Conservation (phyloP, 2,888 invertebrate species). For the Deroplatys truncata region DNA sequence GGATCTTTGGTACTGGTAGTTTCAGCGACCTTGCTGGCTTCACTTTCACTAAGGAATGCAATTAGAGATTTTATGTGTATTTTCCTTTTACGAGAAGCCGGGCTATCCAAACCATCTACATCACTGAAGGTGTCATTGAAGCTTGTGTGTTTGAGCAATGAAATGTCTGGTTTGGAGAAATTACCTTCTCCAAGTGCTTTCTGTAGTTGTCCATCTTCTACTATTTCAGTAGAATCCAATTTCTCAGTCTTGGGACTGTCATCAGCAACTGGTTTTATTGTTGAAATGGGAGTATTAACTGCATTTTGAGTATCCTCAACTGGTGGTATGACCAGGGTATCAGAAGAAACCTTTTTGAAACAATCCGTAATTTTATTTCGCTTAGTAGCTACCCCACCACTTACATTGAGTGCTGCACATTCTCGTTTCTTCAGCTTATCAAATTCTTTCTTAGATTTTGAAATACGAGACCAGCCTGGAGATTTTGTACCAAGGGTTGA, state of each 20-base stretch:
- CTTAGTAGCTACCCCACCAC: background rate
- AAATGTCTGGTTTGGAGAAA: background rate
- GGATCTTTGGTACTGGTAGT: background rate
- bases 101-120: background rate
- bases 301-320: background rate
- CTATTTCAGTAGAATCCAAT: background rate
- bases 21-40: background rate
- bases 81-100: background rate
- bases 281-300: background rate
- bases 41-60: background rate
- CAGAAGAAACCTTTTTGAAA: background rate
- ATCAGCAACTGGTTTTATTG: background rate
- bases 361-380: background rate
- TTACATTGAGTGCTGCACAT: background rate
- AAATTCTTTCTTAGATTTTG: slow-evolving; percentile 10
- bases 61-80: background rate
- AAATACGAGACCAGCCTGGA: slow-evolving; percentile 8
- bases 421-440: background rate
- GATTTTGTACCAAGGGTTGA: background rate
- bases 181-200: background rate
- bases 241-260: background rate
- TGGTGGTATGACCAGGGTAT: background rate
- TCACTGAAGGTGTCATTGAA: background rate
- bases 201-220: background rate
- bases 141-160: background rate